Evolutionary conservation across 2,888 invertebrate species (phyloP), one percentile per base, ranked within the genome.

Genomic region (Flexamia atlantica): DNA sequence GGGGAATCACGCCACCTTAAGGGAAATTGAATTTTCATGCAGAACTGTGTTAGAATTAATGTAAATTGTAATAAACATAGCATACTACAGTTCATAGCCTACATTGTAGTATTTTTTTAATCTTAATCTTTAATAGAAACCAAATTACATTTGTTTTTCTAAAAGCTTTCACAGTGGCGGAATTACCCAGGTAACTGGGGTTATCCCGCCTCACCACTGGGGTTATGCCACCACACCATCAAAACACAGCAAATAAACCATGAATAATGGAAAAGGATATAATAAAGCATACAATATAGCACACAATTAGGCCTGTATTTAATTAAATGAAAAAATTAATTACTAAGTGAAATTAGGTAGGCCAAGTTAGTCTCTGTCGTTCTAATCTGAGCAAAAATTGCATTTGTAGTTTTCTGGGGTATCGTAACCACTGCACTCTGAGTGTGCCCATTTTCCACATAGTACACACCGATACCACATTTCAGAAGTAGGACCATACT

Each of bases 371-470:
- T 60, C 25, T 60, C 20, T 23, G 60, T 60, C 60, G 4, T 60
- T 60, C 1, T 20, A 25, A 25, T 17, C 4, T 53, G 53, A 36
- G 30, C 80, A 80, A 57, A 80, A 80, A 17, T 81, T 64, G 64
- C 81, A 81, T 36, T 20, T 60, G 64, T 81, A 81, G 36, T 81
- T 64, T 53, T 81, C 40, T 30, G 32, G 36, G 25, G 12, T 80
- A 25, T 81, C 64, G 3, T 57, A n/a, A 3, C 81, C 81, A 40
- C 81, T 57, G 36, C 60, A 81, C 36, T 81, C 81, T 25, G 81
- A 30, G 60, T 81, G 81, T 64, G 36, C 81, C 81, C 64, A 57
- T 25, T 81, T 81, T 12, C 64, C 64, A 82, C 82, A 82, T 14
- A 46, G 2, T 20, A 60, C 60, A 64, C 81, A 81, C 40, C 64